Percentiles rank a stretch among this genome's conserved stretches.
Evolutionary conservation across 1,140 invertebrate genomes (phyloP).

Genomic region (Drosophila navojoa): DNA sequence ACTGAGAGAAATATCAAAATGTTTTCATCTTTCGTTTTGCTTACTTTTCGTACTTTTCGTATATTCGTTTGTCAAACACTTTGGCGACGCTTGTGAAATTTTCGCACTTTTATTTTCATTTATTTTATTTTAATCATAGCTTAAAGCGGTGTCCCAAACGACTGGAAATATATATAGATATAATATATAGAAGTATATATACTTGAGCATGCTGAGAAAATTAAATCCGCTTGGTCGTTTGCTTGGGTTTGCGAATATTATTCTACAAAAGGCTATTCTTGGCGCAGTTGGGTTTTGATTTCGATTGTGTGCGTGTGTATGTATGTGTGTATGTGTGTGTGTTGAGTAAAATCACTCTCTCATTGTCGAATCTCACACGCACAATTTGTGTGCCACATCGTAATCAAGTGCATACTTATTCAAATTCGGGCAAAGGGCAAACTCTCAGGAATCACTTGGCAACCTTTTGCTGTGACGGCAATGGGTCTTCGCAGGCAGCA

Average conservation of each 20-base stretch:
- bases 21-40: slow-evolving; percentile 2
- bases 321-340: background rate
- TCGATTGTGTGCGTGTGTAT: background rate
- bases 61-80: too few species aligned
- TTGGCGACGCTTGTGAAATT: too few species aligned
- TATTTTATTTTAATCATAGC: slow-evolving; percentile 14
- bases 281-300: slow-evolving; percentile 5
- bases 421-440: slow-evolving; percentile 23
- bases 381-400: slow-evolving; percentile 1
- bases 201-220: slow-evolving; percentile 25
- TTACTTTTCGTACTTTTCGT: too few species aligned
- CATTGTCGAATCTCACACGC: background rate
- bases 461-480: background rate
- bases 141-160: background rate
- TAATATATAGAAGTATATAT: too few species aligned
- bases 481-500: too few species aligned
- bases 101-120: too few species aligned
- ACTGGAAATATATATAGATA: too few species aligned
- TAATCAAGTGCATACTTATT: slow-evolving; percentile 47
- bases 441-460: slow-evolving; percentile 6
- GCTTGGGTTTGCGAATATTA: background rate
- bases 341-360: slow-evolving; percentile 14
- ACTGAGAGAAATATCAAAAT: background rate
- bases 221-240: slow-evolving; percentile 29
- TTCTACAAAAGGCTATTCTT: slow-evolving; percentile 36